A percentile compares a stretch with the other conserved stretches of the same genome.
Evolutionary conservation across 2,113 vertebrate genomes (phyloP).

Genomic region (Platichthys stellatus): DNA sequence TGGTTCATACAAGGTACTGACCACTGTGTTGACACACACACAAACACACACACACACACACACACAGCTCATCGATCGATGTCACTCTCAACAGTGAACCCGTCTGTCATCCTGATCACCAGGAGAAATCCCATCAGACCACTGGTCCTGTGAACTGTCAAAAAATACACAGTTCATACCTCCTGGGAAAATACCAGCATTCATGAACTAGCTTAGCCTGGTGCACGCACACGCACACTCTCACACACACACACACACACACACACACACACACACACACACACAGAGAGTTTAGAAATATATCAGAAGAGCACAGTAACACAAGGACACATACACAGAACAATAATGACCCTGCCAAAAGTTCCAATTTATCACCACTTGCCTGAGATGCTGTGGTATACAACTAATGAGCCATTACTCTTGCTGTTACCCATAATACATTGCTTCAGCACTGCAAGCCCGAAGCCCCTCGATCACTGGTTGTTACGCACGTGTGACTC

Average conservation of each 20-base stretch:
- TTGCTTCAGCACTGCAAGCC: slow-evolving; percentile 27
- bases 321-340: slow-evolving; percentile 9
- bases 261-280: not conserved
- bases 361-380: slow-evolving; percentile 57
- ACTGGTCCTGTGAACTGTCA: no score
- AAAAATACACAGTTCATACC: no score
- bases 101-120: no score
- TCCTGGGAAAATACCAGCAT: no score
- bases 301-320: not conserved
- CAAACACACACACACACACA: not conserved
- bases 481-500: not conserved
- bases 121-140: no score
- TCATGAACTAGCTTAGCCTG: no score
- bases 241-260: not conserved
- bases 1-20: no score
- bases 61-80: no score
- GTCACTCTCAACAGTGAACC: no score
- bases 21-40: no score
- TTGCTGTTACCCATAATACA: slow-evolving; percentile 60
- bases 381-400: slow-evolving; percentile 29
- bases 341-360: slow-evolving; percentile 25
- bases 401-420: slow-evolving; percentile 55
- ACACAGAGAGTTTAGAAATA: not conserved
- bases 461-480: slow-evolving; percentile 20
- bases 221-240: no score